phyloP scores from a whole-genome alignment of 1,140 invertebrate genomes.

The Latrodectus geometricus region DNA sequence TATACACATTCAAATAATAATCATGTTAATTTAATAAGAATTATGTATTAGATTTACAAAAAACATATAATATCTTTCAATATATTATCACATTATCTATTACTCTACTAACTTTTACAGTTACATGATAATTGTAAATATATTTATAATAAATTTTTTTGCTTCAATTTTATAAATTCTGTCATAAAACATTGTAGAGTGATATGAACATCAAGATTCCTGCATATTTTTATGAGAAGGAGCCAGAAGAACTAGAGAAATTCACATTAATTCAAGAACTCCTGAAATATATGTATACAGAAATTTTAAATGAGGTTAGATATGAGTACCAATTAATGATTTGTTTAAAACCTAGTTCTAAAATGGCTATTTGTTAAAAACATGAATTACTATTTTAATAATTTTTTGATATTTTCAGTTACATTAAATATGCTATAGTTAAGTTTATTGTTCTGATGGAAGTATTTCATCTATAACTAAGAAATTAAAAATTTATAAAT shows the following conservation, averaged over 20 bases:
- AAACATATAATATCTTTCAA: not conserved
- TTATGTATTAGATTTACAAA: not conserved
- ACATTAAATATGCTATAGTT: not conserved
- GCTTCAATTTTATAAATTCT: too few species aligned
- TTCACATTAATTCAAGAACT: constrained; percentile 25
- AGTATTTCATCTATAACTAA: not conserved
- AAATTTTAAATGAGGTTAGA: constrained; percentile 1
- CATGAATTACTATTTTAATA: not conserved
- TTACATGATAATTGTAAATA: not conserved
- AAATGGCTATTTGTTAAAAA: not conserved
- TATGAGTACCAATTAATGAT: not conserved
- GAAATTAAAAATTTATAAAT: too few species aligned
- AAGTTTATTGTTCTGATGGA: not conserved
- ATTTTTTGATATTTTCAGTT: not conserved
- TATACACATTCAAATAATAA: not conserved
- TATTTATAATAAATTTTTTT: not conserved
- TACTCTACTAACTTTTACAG: not conserved
- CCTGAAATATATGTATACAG: constrained; percentile 4
- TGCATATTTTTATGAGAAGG: constrained; percentile 29
- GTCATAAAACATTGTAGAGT: constrained; percentile 15
- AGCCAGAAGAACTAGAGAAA: constrained; percentile 15
- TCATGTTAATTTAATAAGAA: not conserved
- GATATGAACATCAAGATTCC: constrained; percentile 51
- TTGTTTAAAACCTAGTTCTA: not conserved
- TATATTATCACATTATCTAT: not conserved